Base-by-base conservation (phyloP, 2,797 vertebrate genomes). In the Megaceryle alcyon region DNA sequence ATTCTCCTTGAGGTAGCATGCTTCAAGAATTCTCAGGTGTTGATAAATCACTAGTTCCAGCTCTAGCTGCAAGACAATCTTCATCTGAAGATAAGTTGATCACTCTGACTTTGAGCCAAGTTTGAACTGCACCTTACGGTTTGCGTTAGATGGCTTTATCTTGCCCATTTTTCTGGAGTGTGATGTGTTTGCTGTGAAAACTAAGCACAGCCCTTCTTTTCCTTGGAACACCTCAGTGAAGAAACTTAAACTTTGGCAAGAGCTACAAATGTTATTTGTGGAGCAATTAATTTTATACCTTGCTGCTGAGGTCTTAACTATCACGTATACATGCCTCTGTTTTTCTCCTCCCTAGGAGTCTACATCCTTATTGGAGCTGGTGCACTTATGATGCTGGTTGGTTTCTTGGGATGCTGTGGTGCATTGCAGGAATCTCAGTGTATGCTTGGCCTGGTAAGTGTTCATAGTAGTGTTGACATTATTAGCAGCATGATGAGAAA, bases 341-440 rank as follows among this genome's bases (percentile, higher is more conserved):
- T 65, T 61, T 35, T 29, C 2, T 29, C 21, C 28, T 68, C 60
- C 41, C 2, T 44, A 99, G 99, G 99, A 78, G 98, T 99, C 48
- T 99, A 99, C 87, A 98, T 99, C 94, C 98, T 99, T 75, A 99
- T 99, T 71, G 99, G 98, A 82, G 99, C 98, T 25, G 99, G 99
- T 48, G 99, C 99, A 7, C 98, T 99, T 91, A 99, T 99, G 98
- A 99, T 99, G 99, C 95, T 99, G 54, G 99, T 99, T 96, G 99
- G 99, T 6, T 99, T 99, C 97, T 98, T 99, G 89, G 99, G 99
- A 95, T 99, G 99, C 92, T 99, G 99, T 82, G 99, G 99, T 28
- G 99, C 99, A 5, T 98, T 99, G 92, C 99, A 99, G 94, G 99
- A 99, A 89, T 99, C 99, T 9, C 98, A 99, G 6, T 99, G 99